These are phyloP conservation scores for Corynorhinus townsendii DNA, from an alignment of 2,113 vertebrate species.

Conservation along the genomic window DNA sequence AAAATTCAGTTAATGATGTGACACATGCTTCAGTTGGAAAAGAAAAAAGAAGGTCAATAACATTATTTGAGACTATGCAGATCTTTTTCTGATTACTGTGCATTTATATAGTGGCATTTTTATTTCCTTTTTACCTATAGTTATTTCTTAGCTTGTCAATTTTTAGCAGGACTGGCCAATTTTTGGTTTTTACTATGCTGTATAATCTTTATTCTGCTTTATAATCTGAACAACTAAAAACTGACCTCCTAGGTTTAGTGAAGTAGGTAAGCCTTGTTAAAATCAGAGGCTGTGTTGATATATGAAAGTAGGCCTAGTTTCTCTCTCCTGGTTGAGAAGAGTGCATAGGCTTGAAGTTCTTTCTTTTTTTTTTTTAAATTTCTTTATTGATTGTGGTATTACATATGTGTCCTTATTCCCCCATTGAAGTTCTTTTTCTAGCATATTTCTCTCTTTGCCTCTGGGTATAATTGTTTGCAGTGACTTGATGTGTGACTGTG, in stretches of 20 bases:
- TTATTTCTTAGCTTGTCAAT: slow-evolving; percentile 16
- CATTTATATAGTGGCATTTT: background rate
- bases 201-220: slow-evolving; percentile 9
- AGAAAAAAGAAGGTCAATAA: background rate
- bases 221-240: slow-evolving; percentile 5
- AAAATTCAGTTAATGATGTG: background rate
- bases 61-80: background rate
- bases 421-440: background rate
- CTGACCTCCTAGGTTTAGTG: background rate
- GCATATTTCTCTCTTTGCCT: background rate
- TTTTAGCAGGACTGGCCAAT: background rate
- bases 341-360: background rate
- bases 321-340: background rate
- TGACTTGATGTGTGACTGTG: background rate
- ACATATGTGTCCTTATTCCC: too few species aligned
- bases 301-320: background rate
- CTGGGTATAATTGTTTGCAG: background rate
- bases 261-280: slow-evolving; percentile 6
- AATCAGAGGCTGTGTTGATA: background rate
- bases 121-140: background rate
- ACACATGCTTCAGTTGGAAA: background rate
- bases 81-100: background rate
- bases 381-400: too few species aligned
- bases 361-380: background rate
- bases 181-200: background rate